Evolutionary conservation across 2,888 invertebrate genomes (phyloP).

Genomic region (Rotaria socialis): DNA sequence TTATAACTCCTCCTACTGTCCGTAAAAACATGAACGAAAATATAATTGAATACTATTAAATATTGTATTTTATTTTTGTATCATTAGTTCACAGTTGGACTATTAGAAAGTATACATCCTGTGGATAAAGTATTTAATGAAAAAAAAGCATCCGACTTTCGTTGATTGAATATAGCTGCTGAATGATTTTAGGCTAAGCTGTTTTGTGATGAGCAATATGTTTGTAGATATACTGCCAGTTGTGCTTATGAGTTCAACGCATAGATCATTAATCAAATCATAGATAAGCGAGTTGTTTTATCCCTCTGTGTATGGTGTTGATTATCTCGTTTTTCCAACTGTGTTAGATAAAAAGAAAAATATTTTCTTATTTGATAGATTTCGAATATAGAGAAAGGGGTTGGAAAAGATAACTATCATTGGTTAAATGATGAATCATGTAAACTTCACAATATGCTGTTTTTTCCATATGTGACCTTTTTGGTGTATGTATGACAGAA

Average conservation of each 20-base stretch:
- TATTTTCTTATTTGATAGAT: too few relatives aligned
- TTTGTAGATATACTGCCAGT: slow-evolving; percentile 10
- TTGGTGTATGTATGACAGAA: background rate
- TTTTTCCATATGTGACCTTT: slow-evolving; percentile 28
- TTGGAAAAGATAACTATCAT: too few relatives aligned
- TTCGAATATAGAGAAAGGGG: too few relatives aligned
- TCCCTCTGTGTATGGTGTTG: background rate
- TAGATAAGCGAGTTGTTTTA: background rate
- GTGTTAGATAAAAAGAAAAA: background rate
- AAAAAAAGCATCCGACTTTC: background rate
- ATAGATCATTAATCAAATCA: background rate
- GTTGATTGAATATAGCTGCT: background rate
- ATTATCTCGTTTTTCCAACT: background rate
- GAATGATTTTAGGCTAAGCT: background rate
- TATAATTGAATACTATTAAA: background rate
- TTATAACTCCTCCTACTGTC: background rate
- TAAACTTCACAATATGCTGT: background rate
- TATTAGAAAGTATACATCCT: background rate
- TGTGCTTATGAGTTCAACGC: background rate
- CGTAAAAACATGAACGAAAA: background rate
- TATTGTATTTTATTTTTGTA: background rate
- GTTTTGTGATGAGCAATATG: background rate
- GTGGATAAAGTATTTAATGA: background rate
- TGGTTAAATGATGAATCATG: background rate
- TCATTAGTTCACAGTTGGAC: background rate